These are phyloP conservation scores for Scaptomyza graminum DNA, from an alignment of 1,140 invertebrate species.

Conservation along the genomic window DNA sequence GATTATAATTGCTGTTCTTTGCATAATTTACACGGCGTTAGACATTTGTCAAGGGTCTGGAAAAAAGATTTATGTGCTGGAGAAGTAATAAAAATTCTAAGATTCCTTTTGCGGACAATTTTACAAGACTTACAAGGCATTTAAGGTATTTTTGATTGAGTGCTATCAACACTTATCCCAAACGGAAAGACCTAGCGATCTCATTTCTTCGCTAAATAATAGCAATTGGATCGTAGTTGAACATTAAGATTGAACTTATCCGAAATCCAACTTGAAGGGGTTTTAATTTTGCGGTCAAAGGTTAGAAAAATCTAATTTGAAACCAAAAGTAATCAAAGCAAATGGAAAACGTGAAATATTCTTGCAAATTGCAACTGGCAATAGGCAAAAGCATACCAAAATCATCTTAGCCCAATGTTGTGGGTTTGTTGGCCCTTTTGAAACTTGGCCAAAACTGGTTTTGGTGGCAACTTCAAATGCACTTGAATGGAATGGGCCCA, in stretches of 20 bases:
- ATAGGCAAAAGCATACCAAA: neutral
- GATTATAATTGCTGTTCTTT: neutral
- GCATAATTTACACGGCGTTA: too few relatives aligned
- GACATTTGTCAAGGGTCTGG: too few relatives aligned
- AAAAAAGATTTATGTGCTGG: too few relatives aligned
- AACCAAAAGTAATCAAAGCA: neutral
- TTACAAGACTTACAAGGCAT: too few relatives aligned
- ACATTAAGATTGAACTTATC: neutral
- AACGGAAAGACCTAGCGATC: too few relatives aligned
- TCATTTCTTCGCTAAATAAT: too few relatives aligned
- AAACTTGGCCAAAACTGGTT: constrained; percentile 14
- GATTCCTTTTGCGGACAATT: too few relatives aligned
- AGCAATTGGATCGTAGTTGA: neutral
- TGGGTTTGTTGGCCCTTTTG: neutral
- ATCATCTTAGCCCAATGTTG: neutral
- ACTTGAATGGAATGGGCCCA: neutral
- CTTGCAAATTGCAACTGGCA: neutral
- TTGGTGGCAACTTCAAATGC: neutral
- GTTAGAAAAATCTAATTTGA: neutral
- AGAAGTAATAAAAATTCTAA: too few relatives aligned
- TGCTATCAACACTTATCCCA: too few relatives aligned
- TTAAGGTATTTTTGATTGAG: neutral
- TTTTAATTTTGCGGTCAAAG: too few relatives aligned
- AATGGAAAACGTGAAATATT: neutral
- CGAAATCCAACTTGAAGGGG: too few relatives aligned